Base-by-base conservation (phyloP, 2,113 vertebrate species). In the Arvicanthis niloticus region DNA sequence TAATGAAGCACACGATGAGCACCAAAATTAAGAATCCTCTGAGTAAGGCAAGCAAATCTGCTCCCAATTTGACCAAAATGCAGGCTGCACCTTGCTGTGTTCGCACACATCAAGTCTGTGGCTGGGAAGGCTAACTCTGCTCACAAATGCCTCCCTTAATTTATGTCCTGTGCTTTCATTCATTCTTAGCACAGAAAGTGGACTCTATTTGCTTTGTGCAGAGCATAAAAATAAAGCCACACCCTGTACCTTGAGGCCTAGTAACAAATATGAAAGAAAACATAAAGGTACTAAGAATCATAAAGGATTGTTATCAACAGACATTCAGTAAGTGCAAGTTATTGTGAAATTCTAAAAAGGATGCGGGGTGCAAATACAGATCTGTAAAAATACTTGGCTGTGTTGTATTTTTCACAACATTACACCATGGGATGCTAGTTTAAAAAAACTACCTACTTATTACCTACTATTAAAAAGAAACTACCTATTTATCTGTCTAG, bases 341-440 rank as follows among this genome's bases (percentile, higher is more conserved):
- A 7, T 6, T 91, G 90, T 17, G 68, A 26, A 84, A 92, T 85
- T 82, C n/a, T 65, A 95, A 92, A 85, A 29, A 40, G 76, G 8
- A 91, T 34, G 85, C 51, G 5, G 48, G 17, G 68, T 94, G 40
- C 16, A 91, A 60, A 0, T 42, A 31, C 19, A 82, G 12, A 91
- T 62, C 89, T 5, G 26, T 17, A 91, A 95, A 88, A 91, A 8
- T 62, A 68, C 2, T 68, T 75, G 48, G 26, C 13, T 68, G 19
- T 13, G 89, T 34, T n/a, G 68, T 40, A 80, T 92, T 12, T 31
- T 93, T n/a, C 85, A 93, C 78, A 96, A 85, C 73, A 22, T 45
- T 48, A 76, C 29, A n/a, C 24, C 31, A 13, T 31, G 45, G 42
- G 40, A 19, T 3, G 5, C 72, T 88, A 70, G 31, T 13, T 37